Conservation (phyloP, 2,888 invertebrate species). For the Zhuqinia jingwanae region DNA sequence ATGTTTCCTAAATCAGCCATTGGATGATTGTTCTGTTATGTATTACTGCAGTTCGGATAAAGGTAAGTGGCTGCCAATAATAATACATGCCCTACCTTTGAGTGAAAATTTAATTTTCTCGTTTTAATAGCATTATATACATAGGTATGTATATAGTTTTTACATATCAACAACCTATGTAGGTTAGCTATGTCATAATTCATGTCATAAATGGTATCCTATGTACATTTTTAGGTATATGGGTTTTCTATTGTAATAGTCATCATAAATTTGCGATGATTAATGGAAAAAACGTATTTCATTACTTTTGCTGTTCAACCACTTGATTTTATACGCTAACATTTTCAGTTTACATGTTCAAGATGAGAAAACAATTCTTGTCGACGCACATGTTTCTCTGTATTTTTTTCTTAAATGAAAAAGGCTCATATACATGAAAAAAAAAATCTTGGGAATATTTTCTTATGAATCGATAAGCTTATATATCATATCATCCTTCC, state of each 20-base stretch:
- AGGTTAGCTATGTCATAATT: no score
- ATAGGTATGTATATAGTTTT: no score
- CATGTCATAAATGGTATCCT: no score
- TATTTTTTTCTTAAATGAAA: no score
- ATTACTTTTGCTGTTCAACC: slow-evolving; percentile 19
- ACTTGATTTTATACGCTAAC: not conserved
- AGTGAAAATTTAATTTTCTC: not conserved
- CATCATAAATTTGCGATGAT: not conserved
- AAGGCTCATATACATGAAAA: no score
- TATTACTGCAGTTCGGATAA: slow-evolving; percentile 77
- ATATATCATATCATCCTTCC: not conserved
- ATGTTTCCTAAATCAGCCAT: slow-evolving; percentile 84
- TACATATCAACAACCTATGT: not conserved
- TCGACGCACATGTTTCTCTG: no score
- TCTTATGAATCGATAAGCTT: no score
- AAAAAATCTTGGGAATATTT: no score
- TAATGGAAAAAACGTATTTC: slow-evolving; percentile 1
- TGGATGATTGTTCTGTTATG: slow-evolving; percentile 77
- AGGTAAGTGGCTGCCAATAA: slow-evolving; percentile 66
- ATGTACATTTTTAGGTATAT: not conserved
- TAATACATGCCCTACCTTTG: not conserved
- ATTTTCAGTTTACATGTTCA: not conserved
- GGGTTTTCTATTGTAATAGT: not conserved
- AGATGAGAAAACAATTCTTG: no score
- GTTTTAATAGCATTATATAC: not conserved